Conservation (phyloP, 1,140 invertebrate genomes). For the Scaptomyza graminum region DNA sequence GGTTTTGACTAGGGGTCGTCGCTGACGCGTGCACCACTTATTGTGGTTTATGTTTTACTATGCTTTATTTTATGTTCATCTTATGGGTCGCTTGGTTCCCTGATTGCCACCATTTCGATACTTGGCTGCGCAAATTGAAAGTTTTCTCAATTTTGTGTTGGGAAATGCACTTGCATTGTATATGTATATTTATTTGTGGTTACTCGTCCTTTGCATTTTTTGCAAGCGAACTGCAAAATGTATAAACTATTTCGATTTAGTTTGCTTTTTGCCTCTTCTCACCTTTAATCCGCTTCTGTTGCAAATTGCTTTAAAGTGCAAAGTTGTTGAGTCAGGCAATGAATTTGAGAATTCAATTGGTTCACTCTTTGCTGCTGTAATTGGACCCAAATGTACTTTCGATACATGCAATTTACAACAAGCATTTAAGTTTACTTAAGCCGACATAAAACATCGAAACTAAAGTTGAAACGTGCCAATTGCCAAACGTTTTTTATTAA, state of each 20-base stretch:
- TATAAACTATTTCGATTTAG: constrained; percentile 56
- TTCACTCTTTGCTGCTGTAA: constrained; percentile 44
- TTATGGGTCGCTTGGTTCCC: constrained; percentile 32
- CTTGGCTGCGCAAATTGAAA: constrained; percentile 67
- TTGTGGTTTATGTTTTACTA: constrained; percentile 64
- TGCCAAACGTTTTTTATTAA: constrained; percentile 1
- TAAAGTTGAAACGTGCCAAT: background rate
- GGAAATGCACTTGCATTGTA: constrained; percentile 11
- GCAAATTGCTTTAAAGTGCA: constrained; percentile 64
- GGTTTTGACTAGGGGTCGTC: constrained; percentile 7
- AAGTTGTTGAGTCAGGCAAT: constrained; percentile 62
- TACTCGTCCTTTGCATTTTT: constrained; percentile 53
- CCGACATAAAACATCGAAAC: background rate
- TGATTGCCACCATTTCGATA: constrained; percentile 64
- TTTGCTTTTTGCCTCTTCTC: constrained; percentile 11
- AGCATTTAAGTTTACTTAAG: background rate
- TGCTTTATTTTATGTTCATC: constrained; percentile 34
- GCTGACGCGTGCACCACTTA: constrained; percentile 15
- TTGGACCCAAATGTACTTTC: constrained; percentile 33
- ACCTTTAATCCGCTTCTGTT: constrained; percentile 38
- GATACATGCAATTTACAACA: background rate
- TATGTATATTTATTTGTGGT: constrained; percentile 32
- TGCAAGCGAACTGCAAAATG: constrained; percentile 30
- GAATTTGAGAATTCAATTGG: constrained; percentile 43
- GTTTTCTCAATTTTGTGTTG: constrained; percentile 53